A percentile compares a stretch with the other conserved stretches of the same genome.
These are phyloP conservation scores for Synodontis membranacea DNA, from an alignment of 2,113 vertebrate genomes.

Conservation along the genomic window DNA sequence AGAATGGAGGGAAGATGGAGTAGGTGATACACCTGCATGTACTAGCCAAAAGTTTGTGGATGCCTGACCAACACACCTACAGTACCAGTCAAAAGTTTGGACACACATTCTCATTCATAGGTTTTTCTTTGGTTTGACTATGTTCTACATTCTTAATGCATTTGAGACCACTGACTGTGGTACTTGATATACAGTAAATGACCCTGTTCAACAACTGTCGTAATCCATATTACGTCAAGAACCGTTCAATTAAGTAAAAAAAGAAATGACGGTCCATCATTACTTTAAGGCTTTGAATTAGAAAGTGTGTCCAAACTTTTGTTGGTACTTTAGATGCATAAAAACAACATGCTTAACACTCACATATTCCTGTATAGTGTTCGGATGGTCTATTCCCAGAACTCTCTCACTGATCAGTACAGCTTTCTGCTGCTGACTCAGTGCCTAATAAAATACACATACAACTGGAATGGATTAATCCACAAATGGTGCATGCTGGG, in stretches of 20 bases:
- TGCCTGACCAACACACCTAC: background rate
- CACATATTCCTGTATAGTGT: constrained; percentile 94
- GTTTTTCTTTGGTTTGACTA: too few species aligned
- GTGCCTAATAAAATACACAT: constrained; percentile 72
- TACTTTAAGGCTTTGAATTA: too few species aligned
- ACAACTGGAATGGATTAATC: background rate
- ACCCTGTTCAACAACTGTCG: too few species aligned
- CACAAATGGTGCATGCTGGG: background rate
- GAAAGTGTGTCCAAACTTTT: too few species aligned
- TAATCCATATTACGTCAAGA: too few species aligned
- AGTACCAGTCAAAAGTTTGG: too few species aligned
- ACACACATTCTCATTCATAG: too few species aligned
- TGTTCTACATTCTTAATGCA: too few species aligned
- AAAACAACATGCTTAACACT: constrained; percentile 50
- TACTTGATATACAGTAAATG: too few species aligned
- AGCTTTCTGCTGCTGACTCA: constrained; percentile 91
- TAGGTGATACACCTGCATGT: background rate
- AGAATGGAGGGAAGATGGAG: background rate
- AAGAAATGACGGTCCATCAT: too few species aligned
- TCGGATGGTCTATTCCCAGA: constrained; percentile 88
- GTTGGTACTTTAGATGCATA: background rate
- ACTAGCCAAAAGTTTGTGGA: background rate
- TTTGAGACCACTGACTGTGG: too few species aligned
- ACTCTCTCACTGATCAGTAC: constrained; percentile 90
- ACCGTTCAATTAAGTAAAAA: too few species aligned